Conservation (phyloP, 2,113 vertebrate genomes). For the Melozone crissalis region DNA sequence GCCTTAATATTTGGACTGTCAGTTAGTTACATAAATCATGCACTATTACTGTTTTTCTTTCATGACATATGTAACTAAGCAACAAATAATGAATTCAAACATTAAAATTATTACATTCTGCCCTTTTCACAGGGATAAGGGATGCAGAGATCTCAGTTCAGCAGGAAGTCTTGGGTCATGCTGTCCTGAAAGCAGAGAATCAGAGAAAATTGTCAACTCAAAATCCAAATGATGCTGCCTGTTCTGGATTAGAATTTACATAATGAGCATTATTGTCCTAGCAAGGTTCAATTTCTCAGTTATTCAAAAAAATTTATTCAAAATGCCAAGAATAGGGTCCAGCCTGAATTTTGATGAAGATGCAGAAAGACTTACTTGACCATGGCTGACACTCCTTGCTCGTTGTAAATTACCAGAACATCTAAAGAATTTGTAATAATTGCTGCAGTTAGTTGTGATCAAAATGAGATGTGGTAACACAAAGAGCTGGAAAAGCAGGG, state of each 20-base stretch:
- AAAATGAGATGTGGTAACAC: not conserved
- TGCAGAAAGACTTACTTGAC: not conserved
- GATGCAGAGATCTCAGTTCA: not conserved
- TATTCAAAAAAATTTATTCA: not conserved
- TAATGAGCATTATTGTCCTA: not conserved
- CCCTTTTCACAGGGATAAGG: not conserved
- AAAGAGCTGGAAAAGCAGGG: not conserved
- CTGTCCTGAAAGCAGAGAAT: not conserved
- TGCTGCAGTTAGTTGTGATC: not conserved
- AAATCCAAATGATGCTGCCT: not conserved
- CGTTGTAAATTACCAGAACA: not conserved
- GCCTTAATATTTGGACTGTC: not conserved
- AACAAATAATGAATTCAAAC: conserved; percentile 8
- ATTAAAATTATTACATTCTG: not conserved
- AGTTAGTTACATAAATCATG: not conserved
- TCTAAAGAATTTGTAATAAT: not conserved
- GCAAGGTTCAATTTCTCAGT: not conserved
- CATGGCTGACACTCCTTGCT: not conserved
- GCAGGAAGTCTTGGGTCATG: not conserved
- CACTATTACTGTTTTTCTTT: not conserved
- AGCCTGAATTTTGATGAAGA: not conserved
- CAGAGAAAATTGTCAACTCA: not conserved
- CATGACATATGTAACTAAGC: conserved; percentile 7
- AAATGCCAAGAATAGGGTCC: not conserved
- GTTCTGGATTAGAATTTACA: not conserved